Percentiles rank a stretch among this genome's conserved stretches.
Conservation (phyloP, 2,113 vertebrate genomes). For the Cricetomys ansorgei region DNA sequence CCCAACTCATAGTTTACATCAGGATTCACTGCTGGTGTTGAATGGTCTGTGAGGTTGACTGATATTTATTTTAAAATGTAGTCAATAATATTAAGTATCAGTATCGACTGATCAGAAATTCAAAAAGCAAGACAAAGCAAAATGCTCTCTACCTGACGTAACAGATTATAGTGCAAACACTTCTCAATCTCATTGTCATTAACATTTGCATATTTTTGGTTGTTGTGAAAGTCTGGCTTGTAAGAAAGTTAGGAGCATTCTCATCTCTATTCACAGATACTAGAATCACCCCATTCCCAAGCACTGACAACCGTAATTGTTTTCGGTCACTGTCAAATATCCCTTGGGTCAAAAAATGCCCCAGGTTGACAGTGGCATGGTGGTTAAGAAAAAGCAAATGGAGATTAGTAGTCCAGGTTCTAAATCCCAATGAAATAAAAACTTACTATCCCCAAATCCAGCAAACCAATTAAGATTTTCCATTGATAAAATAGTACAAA, state of each 20-base stretch:
- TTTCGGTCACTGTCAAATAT: background rate
- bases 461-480: background rate
- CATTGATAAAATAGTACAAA: background rate
- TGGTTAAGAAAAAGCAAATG: background rate
- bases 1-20: background rate
- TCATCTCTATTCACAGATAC: background rate
- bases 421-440: background rate
- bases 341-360: background rate
- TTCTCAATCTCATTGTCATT: background rate
- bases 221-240: background rate
- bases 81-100: constrained; percentile 29
- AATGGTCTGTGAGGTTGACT: background rate
- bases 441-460: background rate
- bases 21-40: background rate
- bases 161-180: background rate
- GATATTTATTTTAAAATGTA: constrained; percentile 13
- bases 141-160: background rate
- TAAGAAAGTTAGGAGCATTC: background rate
- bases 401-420: background rate
- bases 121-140: background rate
- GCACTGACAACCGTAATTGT: background rate
- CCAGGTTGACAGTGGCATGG: background rate
- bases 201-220: background rate
- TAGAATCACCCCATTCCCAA: background rate
- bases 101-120: background rate